Evolutionary conservation across 2,888 invertebrate genomes (phyloP).

Genomic region (Tachina lurida): DNA sequence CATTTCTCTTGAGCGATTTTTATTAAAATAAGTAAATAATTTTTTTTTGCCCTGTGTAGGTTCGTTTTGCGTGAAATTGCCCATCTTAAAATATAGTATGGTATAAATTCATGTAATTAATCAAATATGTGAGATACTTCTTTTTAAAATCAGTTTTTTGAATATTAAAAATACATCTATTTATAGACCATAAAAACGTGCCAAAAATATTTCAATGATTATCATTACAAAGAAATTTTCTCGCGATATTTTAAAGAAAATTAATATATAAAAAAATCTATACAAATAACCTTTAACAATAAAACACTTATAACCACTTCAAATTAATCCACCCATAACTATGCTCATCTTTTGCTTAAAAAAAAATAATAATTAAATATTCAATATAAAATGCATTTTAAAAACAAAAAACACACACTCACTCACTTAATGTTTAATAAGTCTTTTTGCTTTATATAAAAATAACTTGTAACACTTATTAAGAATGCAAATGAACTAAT

Average conservation of each 20-base stretch:
- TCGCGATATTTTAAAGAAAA: conserved; percentile 14
- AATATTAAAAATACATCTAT: no score
- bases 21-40: no score
- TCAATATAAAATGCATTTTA: conserved; percentile 50
- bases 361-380: not conserved
- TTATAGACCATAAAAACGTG: not conserved
- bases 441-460: conserved; percentile 42
- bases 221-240: not conserved
- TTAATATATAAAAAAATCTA: conserved; percentile 8
- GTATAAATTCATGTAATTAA: no score
- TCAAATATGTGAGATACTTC: no score
- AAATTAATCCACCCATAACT: conserved; percentile 46
- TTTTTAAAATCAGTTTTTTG: no score
- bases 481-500: conserved; percentile 56
- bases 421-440: conserved; percentile 61
- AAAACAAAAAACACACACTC: conserved; percentile 15
- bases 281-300: conserved; percentile 23
- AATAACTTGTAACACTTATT: conserved; percentile 24
- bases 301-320: conserved; percentile 58
- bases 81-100: no score
- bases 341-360: conserved; percentile 56
- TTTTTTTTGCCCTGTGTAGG: no score
- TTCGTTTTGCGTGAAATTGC: no score
- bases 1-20: no score
- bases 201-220: conserved; percentile 43